Percentiles rank a stretch among this genome's conserved stretches.
These are phyloP conservation scores for Crossaster papposus DNA, from an alignment of 53 echinoderm and acorn worm genomes.

Conservation along the genomic window DNA sequence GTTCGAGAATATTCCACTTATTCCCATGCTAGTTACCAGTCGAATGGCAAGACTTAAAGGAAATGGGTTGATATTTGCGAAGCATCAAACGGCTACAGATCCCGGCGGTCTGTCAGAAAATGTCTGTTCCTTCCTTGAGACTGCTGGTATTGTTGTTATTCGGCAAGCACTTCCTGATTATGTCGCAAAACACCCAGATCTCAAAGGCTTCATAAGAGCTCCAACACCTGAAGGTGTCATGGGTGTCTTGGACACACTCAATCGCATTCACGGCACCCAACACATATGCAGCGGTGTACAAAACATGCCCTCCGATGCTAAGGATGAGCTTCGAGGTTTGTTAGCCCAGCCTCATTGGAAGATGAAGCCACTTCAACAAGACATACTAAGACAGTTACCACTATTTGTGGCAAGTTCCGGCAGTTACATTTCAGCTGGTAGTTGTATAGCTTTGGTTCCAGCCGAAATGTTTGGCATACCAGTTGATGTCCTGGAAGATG, in stretches of 20 bases:
- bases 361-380: not conserved
- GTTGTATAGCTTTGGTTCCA: constrained; percentile 7
- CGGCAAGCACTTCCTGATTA: not conserved
- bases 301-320: not conserved
- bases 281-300: not conserved
- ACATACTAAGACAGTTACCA: constrained; percentile 17
- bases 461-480: constrained; percentile 36
- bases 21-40: constrained; percentile 14
- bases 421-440: not conserved
- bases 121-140: constrained; percentile 42
- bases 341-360: not conserved
- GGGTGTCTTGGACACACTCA: not conserved
- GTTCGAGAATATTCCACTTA: constrained; percentile 32
- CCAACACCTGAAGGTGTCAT: constrained; percentile 41
- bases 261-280: not conserved
- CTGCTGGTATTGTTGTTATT: constrained; percentile 41
- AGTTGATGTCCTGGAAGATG: not conserved
- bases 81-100: not conserved
- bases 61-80: constrained; percentile 12
- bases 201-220: constrained; percentile 20
- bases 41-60: constrained; percentile 24
- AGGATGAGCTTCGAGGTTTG: constrained; percentile 29
- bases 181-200: constrained; percentile 13
- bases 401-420: constrained; percentile 28
- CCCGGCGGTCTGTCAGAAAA: not conserved